A percentile compares a stretch with the other conserved stretches of the same genome.
Evolutionary conservation across 2,113 vertebrate genomes (phyloP).

Genomic region (Nesogale talazaci): DNA sequence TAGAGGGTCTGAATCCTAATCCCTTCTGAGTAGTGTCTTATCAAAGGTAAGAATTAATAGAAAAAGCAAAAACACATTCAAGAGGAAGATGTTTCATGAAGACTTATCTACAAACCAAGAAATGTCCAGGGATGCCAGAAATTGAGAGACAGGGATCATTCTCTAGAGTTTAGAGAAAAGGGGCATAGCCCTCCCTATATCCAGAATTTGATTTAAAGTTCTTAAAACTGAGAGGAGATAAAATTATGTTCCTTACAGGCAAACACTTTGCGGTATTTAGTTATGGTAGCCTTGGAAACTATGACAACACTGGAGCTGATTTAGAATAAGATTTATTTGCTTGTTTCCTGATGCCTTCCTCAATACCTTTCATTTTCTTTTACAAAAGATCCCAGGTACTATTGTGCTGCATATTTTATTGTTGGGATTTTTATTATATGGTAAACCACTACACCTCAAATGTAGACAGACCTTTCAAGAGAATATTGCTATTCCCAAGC

Average conservation of each 20-base stretch:
- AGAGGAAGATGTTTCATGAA: not conserved
- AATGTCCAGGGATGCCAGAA: not conserved
- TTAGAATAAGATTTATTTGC: not conserved
- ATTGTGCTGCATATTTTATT: constrained; percentile 3
- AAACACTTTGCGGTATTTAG: not conserved
- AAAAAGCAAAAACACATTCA: not conserved
- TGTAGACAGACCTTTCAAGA: not conserved
- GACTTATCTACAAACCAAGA: not conserved
- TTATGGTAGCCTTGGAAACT: not conserved
- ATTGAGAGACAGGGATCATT: not conserved
- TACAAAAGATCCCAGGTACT: not conserved
- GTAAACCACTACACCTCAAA: not conserved
- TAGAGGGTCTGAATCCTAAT: not conserved
- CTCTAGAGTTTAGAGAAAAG: not conserved
- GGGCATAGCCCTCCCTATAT: not conserved
- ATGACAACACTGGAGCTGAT: not conserved
- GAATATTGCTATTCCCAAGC: not conserved
- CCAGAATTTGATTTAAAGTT: not conserved
- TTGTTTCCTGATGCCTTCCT: not conserved
- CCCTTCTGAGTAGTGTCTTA: not conserved
- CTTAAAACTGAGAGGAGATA: not conserved
- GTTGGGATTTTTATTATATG: not conserved
- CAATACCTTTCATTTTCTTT: not conserved
- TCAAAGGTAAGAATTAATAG: not conserved
- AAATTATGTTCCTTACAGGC: not conserved